Conservation (phyloP, 2,888 invertebrate species). For the Drosophila greeni region DNA sequence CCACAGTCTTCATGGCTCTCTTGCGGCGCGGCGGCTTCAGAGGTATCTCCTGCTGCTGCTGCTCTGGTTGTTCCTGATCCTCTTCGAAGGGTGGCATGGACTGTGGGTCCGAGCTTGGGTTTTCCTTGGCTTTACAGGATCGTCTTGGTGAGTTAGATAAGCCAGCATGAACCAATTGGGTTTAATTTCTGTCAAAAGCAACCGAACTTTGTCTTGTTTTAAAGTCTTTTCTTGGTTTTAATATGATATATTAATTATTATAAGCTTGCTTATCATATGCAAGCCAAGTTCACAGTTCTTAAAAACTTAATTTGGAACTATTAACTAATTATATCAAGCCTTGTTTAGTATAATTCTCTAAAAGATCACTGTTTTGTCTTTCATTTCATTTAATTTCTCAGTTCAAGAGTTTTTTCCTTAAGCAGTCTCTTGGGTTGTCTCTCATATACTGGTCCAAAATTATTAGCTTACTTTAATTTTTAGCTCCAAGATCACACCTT, state of each 20-base stretch:
- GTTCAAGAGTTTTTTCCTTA: background rate
- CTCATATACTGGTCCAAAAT: constrained; percentile 1
- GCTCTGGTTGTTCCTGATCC: constrained; percentile 22
- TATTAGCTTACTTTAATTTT: constrained; percentile 3
- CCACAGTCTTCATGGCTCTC: constrained; percentile 29
- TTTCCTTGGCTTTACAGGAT: background rate
- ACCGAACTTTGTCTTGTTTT: background rate
- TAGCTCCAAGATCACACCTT: constrained; percentile 6
- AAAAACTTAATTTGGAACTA: background rate
- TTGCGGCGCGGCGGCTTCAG: constrained; percentile 55
- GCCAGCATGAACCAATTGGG: background rate
- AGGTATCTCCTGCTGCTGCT: constrained; percentile 40
- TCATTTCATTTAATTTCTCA: constrained; percentile 1
- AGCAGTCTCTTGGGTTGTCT: constrained; percentile 13
- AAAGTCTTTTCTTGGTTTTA: constrained; percentile 1
- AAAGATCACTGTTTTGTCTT: background rate
- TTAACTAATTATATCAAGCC: background rate
- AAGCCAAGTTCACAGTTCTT: background rate
- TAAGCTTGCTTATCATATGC: background rate
- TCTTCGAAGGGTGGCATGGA: constrained; percentile 34
- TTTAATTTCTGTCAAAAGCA: too few relatives aligned
- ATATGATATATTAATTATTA: background rate
- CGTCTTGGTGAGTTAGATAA: background rate
- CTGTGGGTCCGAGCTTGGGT: background rate
- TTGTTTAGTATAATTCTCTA: too few relatives aligned